A percentile compares a stretch with the other conserved stretches of the same genome.
Conservation (phyloP, 2,113 vertebrate species). For the Nibea albiflora region DNA sequence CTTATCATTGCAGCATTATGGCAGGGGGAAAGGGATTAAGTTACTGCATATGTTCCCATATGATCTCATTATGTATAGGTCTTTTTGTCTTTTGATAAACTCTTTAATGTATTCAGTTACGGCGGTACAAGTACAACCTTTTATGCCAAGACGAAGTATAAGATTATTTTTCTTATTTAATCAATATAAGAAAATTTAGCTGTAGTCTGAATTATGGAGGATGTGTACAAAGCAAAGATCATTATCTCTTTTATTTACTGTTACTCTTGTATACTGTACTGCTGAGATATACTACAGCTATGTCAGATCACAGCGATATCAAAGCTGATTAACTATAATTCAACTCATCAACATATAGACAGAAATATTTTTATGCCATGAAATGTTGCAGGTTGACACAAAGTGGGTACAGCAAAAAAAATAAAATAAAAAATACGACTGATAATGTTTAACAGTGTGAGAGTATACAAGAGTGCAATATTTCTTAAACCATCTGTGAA, state of each 20-base stretch:
- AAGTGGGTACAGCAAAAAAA: not conserved
- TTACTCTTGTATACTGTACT: not conserved
- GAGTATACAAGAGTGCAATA: not conserved
- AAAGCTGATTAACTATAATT: conserved; percentile 1
- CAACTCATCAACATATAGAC: not conserved
- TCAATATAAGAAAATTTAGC: not conserved
- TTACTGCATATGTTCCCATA: not conserved
- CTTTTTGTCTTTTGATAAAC: conserved; percentile 2
- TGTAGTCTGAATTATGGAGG: not conserved
- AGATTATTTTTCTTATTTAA: conserved; percentile 1
- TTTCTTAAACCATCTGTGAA: conserved; percentile 19
- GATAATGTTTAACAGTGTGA: not conserved
- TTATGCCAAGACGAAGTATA: not conserved
- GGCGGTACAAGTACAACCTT: not conserved
- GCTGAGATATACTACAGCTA: not conserved
- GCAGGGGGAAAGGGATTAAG: not conserved
- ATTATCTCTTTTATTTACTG: too few species aligned
- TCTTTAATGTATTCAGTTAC: not conserved
- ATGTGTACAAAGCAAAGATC: not conserved
- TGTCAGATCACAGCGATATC: not conserved
- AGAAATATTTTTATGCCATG: not conserved
- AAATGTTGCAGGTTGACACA: not conserved
- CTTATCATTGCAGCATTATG: conserved; percentile 13
- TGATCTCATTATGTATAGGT: not conserved
- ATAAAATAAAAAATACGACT: not conserved